A percentile compares a stretch with the other conserved stretches of the same genome.
Conservation (phyloP, 2,888 invertebrate species). For the Digitonthophagus gazella region DNA sequence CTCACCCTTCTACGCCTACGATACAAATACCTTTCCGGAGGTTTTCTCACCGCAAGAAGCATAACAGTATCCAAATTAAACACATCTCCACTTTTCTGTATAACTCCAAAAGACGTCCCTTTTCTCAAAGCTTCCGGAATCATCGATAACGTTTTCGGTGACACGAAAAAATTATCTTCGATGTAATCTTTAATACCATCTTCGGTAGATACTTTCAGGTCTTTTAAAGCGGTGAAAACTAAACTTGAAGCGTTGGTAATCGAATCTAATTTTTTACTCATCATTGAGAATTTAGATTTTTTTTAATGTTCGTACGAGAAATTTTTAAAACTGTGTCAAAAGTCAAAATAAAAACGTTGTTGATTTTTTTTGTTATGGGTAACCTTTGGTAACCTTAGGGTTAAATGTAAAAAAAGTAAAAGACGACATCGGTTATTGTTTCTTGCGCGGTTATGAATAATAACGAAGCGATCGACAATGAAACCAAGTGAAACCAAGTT, state of each 20-base stretch:
- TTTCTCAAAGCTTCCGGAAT: conserved; percentile 18
- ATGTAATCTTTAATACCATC: conserved; percentile 18
- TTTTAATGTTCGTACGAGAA: conserved; percentile 1
- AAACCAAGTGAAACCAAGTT: too few species aligned
- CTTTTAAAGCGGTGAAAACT: conserved; percentile 16
- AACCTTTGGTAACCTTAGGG: too few species aligned
- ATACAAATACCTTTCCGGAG: neutral
- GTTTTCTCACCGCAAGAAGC: conserved; percentile 14
- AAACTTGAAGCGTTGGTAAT: neutral
- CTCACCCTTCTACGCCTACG: neutral
- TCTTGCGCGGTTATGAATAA: too few species aligned
- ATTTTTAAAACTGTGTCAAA: neutral
- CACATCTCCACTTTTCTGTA: conserved; percentile 16
- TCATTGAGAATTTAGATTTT: neutral
- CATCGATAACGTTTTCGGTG: neutral
- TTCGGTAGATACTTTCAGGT: conserved; percentile 17
- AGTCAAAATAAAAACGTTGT: neutral
- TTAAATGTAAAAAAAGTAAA: too few species aligned
- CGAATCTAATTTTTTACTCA: neutral
- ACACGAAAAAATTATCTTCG: conserved; percentile 10
- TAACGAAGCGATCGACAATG: too few species aligned
- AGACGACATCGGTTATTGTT: too few species aligned
- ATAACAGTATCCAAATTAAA: conserved; percentile 19
- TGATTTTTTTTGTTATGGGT: neutral
- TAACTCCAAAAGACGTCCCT: conserved; percentile 21